Evolutionary conservation across 2,797 vertebrate species (phyloP).

Genomic region (Paratrypauchen microcephalus): DNA sequence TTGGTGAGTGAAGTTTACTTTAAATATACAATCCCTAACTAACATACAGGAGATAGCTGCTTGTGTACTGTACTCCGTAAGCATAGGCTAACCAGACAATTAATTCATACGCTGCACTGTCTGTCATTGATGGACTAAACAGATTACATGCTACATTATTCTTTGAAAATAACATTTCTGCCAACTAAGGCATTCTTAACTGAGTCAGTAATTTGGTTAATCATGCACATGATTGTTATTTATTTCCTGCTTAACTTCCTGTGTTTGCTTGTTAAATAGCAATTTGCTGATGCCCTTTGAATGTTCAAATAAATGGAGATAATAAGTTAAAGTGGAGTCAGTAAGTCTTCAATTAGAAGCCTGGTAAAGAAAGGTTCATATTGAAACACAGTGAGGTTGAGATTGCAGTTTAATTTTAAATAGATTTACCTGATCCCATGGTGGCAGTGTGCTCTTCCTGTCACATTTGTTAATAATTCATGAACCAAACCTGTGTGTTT

Average conservation of each 20-base stretch:
- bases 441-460: conserved; percentile 40
- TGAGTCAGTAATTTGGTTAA: conserved; percentile 24
- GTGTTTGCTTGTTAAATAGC: conserved; percentile 5
- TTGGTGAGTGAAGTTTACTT: conserved; percentile 79
- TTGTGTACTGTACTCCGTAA: neutral
- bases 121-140: neutral
- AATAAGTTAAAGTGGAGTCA: neutral
- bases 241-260: conserved; percentile 33
- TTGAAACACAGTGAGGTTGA: neutral
- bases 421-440: conserved; percentile 19
- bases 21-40: neutral
- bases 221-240: conserved; percentile 25
- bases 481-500: conserved; percentile 39
- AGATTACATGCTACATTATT: neutral
- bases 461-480: conserved; percentile 62
- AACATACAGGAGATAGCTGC: neutral
- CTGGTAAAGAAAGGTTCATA: neutral
- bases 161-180: neutral
- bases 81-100: neutral
- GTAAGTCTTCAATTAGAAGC: no score
- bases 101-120: neutral
- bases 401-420: conserved; percentile 22
- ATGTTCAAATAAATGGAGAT: neutral
- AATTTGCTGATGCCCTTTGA: neutral
- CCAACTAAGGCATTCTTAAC: conserved; percentile 11